Conservation (phyloP, 1,140 invertebrate species). For the Drosophila watanabei region DNA sequence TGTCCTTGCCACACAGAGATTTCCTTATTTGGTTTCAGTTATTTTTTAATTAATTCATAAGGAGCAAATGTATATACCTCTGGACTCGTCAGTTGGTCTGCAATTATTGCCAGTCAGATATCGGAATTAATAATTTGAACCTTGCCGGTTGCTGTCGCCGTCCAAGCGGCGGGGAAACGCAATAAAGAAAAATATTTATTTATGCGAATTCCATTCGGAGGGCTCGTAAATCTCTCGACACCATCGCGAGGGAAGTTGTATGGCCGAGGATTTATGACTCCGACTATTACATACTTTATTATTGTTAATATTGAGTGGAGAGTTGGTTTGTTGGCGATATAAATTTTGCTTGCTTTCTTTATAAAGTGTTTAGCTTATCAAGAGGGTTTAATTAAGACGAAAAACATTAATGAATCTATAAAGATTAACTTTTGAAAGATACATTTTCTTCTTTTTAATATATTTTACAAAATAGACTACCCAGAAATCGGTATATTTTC, state of each 20-base stretch:
- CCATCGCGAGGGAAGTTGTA: conserved; percentile 17
- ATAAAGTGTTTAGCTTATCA: not conserved
- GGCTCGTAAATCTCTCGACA: conserved; percentile 67
- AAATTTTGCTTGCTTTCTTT: conserved; percentile 27
- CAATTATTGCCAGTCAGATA: conserved; percentile 61
- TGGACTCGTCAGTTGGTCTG: conserved; percentile 1
- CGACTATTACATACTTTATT: conserved; percentile 71
- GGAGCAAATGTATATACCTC: not conserved
- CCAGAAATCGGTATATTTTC: not conserved
- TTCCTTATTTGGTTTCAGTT: not conserved
- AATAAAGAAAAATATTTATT: conserved; percentile 65
- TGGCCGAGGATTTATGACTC: conserved; percentile 52
- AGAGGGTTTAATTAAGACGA: not conserved
- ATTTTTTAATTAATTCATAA: conserved; percentile 39
- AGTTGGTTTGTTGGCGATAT: conserved; percentile 13
- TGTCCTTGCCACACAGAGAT: not conserved
- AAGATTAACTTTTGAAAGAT: not conserved
- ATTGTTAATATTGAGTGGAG: conserved; percentile 71
- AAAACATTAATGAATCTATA: not conserved
- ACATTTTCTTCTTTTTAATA: not conserved
- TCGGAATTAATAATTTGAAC: conserved; percentile 66
- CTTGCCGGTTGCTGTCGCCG: conserved; percentile 28
- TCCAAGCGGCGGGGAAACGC: conserved; percentile 17
- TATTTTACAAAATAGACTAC: not conserved
- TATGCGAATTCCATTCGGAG: conserved; percentile 58